Conservation (phyloP, 2,888 invertebrate genomes). For the Oscheius onirici region DNA sequence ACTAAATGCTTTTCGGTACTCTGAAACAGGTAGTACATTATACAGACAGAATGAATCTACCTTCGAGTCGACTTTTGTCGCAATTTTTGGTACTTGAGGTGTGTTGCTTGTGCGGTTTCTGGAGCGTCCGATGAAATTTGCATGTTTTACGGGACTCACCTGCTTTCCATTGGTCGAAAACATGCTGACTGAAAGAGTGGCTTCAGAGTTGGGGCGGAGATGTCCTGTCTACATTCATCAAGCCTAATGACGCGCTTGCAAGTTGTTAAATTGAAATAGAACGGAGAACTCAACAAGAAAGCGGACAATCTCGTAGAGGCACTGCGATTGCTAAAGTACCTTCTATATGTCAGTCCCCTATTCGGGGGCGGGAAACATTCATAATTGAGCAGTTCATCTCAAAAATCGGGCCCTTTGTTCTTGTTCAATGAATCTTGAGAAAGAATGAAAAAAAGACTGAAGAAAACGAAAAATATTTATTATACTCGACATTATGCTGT, state of each 20-base stretch:
- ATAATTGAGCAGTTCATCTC: constrained; percentile 11
- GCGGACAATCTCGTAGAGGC: background rate
- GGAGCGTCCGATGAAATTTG: constrained; percentile 9
- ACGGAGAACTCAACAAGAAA: background rate
- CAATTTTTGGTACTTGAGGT: constrained; percentile 1
- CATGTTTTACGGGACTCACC: constrained; percentile 15
- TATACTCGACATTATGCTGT: background rate
- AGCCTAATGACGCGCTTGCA: constrained; percentile 20
- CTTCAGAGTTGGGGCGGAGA: constrained; percentile 29
- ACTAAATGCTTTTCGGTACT: constrained; percentile 65
- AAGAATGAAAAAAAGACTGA: background rate
- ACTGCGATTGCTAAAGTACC: background rate
- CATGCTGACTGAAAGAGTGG: constrained; percentile 22
- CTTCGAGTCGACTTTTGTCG: constrained; percentile 20
- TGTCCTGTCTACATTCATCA: constrained; percentile 31
- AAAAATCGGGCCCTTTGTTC: too few species aligned
- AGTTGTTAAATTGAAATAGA: constrained; percentile 23
- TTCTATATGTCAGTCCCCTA: background rate
- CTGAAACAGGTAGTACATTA: too few species aligned
- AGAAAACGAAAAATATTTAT: background rate
- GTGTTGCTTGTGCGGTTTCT: constrained; percentile 18
- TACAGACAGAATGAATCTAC: background rate
- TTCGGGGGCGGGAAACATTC: background rate
- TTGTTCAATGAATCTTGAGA: background rate
- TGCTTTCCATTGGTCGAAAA: constrained; percentile 18